Conservation (phyloP, 2,797 vertebrate genomes). For the Myiothlypis chrysogaster region DNA sequence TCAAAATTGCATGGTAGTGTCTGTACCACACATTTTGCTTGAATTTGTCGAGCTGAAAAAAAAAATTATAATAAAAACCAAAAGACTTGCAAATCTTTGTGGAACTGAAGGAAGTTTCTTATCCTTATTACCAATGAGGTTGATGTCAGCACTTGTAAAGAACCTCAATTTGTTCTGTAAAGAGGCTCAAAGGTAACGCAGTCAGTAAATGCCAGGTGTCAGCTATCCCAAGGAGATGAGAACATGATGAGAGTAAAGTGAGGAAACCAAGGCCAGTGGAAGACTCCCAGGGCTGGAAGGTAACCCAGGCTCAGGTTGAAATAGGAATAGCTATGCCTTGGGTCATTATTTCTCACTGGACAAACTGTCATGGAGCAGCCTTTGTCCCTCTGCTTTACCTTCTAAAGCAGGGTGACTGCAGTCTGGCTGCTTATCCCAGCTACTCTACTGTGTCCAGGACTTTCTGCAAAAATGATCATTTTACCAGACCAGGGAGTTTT, state of each 20-base stretch:
- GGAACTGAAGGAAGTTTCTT: background rate
- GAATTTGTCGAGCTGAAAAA: background rate
- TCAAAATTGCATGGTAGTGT: background rate
- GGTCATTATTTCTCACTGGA: background rate
- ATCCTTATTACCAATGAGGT: background rate
- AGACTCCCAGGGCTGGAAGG: background rate
- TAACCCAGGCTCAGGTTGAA: background rate
- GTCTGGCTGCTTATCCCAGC: background rate
- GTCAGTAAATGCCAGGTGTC: background rate
- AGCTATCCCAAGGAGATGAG: background rate
- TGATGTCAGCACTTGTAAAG: background rate
- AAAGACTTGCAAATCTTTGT: background rate
- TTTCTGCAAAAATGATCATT: background rate
- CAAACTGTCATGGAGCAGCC: background rate
- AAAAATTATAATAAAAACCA: background rate
- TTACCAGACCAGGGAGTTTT: background rate
- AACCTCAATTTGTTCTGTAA: background rate
- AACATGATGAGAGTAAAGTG: background rate
- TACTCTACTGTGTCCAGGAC: rapidly evolving
- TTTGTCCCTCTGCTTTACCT: rapidly evolving
- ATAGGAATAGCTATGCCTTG: background rate
- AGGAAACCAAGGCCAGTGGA: background rate
- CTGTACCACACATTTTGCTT: background rate
- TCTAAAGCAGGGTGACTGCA: background rate
- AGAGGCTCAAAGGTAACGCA: background rate